Evolutionary conservation across 2,113 vertebrate genomes (phyloP), one percentile per base, ranked within the genome.

Genomic region (Hipposideros armiger): DNA sequence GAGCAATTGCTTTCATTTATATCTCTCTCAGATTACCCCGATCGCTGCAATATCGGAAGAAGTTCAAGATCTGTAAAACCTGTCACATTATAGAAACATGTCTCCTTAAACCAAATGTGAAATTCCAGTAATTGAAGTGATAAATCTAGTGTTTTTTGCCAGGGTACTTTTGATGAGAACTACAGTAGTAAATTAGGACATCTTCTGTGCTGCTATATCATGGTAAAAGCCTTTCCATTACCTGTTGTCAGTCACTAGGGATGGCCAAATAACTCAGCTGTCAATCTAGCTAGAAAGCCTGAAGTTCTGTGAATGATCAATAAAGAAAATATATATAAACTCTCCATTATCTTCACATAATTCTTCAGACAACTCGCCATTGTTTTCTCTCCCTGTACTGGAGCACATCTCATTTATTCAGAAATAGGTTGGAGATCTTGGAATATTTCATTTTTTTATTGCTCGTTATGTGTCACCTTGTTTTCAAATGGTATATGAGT

Each of bases 51-150:
- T 98, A 98, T 98, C 98, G 98, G 98, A 99, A 99, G 98, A 98
- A 99, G 99, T 99, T 99, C 98, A 98, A 98, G 99, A 98, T 98
- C 98, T 98, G 98, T 98, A 98, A 99, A 99, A 98, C 99, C 99
- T 99, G 99, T 99, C 99, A 99, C 98, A 99, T 99, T 99, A 99
- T 89, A 99, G 99, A 99, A 99, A 99, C 99, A 99, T 98, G 99
- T 99, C 99, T 99, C 99, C 99, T 99, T 99, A 99, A 99, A 99
- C 98, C 98, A 99, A 99, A 99, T 99, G 99, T 99, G 99, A 99
- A 99, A 99, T 99, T 99, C 99, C 98, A 99, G 99, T 99, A 99
- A 99, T 98, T 99, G 99, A 99, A 99, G 99, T 98, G 99, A 99
- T 99, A 99, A 99, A 99, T 99, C 99, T 98, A 98, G 97, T 99